Evolutionary conservation across 2,797 vertebrate species (phyloP).

Genomic region (Tiaroga cobitis): DNA sequence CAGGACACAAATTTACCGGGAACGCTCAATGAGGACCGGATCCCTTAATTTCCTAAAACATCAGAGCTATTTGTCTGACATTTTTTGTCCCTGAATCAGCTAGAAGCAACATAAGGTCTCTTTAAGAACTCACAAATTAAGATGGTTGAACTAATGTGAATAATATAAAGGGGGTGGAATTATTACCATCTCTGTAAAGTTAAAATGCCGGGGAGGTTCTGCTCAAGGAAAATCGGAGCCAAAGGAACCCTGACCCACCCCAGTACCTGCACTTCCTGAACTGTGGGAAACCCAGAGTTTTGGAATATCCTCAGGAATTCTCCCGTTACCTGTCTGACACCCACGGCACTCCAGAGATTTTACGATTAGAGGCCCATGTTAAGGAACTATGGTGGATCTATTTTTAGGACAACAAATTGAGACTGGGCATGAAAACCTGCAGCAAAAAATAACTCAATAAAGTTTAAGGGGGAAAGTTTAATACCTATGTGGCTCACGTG

Average conservation of each 20-base stretch:
- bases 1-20: constrained; percentile 66
- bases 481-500: constrained; percentile 79
- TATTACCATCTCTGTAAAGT: constrained; percentile 55
- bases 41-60: constrained; percentile 59
- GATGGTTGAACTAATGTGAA: constrained; percentile 56
- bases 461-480: constrained; percentile 83
- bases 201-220: constrained; percentile 17
- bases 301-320: constrained; percentile 72
- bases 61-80: constrained; percentile 47
- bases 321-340: constrained; percentile 70
- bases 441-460: constrained; percentile 84
- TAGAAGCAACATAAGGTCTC: constrained; percentile 45
- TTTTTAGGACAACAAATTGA: constrained; percentile 76
- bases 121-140: constrained; percentile 60
- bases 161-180: constrained; percentile 55
- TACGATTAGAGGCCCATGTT: constrained; percentile 70
- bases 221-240: background rate
- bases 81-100: background rate
- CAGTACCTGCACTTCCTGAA: constrained; percentile 65
- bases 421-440: constrained; percentile 73
- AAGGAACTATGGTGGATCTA: constrained; percentile 70
- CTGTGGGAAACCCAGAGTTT: constrained; percentile 70
- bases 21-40: constrained; percentile 59
- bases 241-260: constrained; percentile 28
- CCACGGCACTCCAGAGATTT: constrained; percentile 64